Evolutionary conservation across 2,797 vertebrate genomes (phyloP).

Genomic region (Pseudochirops corinnae): DNA sequence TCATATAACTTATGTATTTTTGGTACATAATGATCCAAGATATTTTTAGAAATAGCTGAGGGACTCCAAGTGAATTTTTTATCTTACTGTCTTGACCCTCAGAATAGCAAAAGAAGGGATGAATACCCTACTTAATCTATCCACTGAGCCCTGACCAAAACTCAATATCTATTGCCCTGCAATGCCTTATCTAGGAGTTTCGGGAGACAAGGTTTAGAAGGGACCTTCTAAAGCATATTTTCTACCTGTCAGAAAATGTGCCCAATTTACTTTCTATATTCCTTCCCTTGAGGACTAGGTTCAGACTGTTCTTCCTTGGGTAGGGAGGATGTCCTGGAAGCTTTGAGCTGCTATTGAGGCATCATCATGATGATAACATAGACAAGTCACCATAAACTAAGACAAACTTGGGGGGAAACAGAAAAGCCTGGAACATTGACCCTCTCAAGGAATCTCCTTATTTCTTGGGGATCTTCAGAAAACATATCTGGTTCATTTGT

Average conservation of each 20-base stretch:
- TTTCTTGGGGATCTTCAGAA: background rate
- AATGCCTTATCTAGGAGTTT: conserved; percentile 56
- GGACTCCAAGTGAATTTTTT: background rate
- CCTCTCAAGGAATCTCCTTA: background rate
- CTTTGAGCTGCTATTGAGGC: background rate
- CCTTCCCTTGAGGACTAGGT: background rate
- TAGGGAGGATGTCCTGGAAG: background rate
- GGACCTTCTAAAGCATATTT: conserved; percentile 29
- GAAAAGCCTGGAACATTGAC: background rate
- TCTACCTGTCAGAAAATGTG: background rate
- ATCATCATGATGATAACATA: background rate
- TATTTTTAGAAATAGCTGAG: background rate
- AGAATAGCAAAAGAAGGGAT: background rate
- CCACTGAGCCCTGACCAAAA: background rate
- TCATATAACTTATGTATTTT: background rate
- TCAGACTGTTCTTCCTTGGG: conserved; percentile 3
- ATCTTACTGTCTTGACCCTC: background rate
- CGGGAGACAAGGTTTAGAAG: conserved; percentile 24
- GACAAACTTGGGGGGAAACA: background rate
- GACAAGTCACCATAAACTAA: background rate
- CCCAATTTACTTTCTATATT: background rate
- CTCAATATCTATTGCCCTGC: conserved; percentile 47
- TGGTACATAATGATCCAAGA: background rate
- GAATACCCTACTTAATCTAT: background rate
- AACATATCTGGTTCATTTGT: background rate